Evolutionary conservation across 1,140 invertebrate genomes (phyloP).

Genomic region (Drosophila baimaii): DNA sequence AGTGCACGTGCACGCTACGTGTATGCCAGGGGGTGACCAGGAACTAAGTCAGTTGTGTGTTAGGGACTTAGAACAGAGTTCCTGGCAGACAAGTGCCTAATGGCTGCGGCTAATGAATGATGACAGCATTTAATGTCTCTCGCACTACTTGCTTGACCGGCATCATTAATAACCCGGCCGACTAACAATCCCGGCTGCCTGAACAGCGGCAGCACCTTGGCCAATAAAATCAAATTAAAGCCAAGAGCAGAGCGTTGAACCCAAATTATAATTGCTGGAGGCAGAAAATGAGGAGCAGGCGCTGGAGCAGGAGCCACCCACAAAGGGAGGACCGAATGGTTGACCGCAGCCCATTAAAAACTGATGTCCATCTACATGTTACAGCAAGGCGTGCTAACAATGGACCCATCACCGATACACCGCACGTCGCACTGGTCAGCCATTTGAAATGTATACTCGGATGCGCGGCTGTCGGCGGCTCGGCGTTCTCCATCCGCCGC

Average conservation of each 20-base stretch:
- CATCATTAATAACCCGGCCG: constrained; percentile 70
- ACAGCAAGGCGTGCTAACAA: constrained; percentile 33
- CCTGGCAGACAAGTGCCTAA: constrained; percentile 64
- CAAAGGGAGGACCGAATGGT: constrained; percentile 41
- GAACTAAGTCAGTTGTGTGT: constrained; percentile 63
- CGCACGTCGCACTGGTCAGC: constrained; percentile 21
- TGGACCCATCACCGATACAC: constrained; percentile 30
- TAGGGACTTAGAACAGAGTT: constrained; percentile 50
- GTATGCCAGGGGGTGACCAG: constrained; percentile 11
- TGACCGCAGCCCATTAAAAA: constrained; percentile 75
- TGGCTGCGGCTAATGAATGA: constrained; percentile 79
- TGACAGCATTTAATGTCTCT: constrained; percentile 74
- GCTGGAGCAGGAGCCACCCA: neutral
- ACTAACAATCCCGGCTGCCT: constrained; percentile 27
- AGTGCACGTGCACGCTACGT: constrained; percentile 10
- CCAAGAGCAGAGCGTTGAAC: constrained; percentile 34
- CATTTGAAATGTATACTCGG: constrained; percentile 42
- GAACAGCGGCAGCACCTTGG: constrained; percentile 53
- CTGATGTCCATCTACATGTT: constrained; percentile 27
- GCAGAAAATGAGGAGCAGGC: neutral
- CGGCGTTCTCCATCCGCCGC: constrained; percentile 20
- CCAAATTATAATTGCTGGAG: constrained; percentile 39
- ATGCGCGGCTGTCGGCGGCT: constrained; percentile 26
- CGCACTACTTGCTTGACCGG: constrained; percentile 12
- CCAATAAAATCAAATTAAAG: constrained; percentile 79